Evolutionary conservation across 1,140 invertebrate genomes (phyloP).

Genomic region (Polyergus mexicanus): DNA sequence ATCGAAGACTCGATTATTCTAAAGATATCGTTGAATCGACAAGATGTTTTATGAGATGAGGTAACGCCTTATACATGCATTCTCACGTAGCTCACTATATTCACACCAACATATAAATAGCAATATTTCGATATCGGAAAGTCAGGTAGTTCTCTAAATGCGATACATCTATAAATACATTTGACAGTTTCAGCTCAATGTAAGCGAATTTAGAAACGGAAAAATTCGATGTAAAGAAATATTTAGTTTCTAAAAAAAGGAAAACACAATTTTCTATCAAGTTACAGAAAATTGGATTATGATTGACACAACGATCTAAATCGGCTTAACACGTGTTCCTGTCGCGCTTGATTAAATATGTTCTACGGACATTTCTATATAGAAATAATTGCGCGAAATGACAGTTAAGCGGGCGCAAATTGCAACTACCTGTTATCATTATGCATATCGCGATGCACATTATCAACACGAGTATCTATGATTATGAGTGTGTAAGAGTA

Average conservation of each 20-base stretch:
- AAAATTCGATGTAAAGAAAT: not conserved
- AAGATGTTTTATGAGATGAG: not conserved
- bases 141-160: constrained; percentile 9
- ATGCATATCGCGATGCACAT: constrained; percentile 36
- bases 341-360: constrained; percentile 35
- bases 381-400: constrained; percentile 12
- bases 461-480: too few species aligned
- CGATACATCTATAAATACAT: constrained; percentile 10
- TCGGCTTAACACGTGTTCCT: constrained; percentile 32
- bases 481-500: not conserved
- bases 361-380: not conserved
- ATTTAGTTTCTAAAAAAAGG: not conserved
- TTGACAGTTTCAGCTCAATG: not conserved
- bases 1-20: constrained; percentile 35
- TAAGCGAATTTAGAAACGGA: not conserved
- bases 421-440: constrained; percentile 47
- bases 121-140: constrained; percentile 11
- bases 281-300: constrained; percentile 30
- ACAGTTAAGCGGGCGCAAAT: constrained; percentile 1
- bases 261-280: not conserved
- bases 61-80: constrained; percentile 4
- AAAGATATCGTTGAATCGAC: constrained; percentile 22
- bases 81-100: not conserved
- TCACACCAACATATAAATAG: not conserved
- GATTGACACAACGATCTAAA: constrained; percentile 49